phyloP scores from a whole-genome alignment of 2,888 invertebrate species.

The Sthenelais limicola region DNA sequence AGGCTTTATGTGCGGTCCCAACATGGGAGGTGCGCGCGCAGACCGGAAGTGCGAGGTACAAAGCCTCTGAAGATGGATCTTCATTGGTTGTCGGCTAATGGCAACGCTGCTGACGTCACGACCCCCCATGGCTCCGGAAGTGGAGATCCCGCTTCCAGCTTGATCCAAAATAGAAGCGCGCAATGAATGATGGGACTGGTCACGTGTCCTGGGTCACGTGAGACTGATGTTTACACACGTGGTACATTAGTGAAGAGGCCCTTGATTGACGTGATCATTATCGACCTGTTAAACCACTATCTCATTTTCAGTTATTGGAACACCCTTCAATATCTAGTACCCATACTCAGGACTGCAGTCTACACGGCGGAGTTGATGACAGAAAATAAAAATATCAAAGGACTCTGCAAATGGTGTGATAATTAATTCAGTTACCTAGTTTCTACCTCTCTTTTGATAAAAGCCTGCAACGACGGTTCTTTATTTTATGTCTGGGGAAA shows the following conservation, averaged over 20 bases:
- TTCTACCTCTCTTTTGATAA: too few species aligned
- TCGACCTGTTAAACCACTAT: too few species aligned
- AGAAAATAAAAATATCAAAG: too few species aligned
- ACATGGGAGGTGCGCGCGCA: conserved; percentile 6
- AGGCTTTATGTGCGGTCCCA: not conserved
- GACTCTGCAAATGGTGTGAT: too few species aligned
- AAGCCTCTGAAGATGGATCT: conserved; percentile 12
- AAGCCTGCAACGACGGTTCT: too few species aligned
- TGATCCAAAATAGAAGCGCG: conserved; percentile 28
- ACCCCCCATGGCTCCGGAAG: conserved; percentile 16
- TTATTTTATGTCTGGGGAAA: too few species aligned
- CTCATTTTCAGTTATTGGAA: not conserved
- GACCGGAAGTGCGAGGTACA: conserved; percentile 25
- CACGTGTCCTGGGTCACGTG: conserved; percentile 12
- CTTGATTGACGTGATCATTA: conserved; percentile 5
- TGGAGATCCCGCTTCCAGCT: conserved; percentile 13
- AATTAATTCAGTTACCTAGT: too few species aligned
- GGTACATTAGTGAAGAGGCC: not conserved
- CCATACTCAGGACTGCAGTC: not conserved
- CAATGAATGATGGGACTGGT: conserved; percentile 24
- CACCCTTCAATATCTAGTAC: not conserved
- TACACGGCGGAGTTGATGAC: not conserved
- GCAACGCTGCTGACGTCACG: not conserved
- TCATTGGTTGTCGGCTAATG: conserved; percentile 4
- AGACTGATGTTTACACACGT: not conserved